Conservation (phyloP, 2,113 vertebrate genomes). For the Alligator mississippiensis region DNA sequence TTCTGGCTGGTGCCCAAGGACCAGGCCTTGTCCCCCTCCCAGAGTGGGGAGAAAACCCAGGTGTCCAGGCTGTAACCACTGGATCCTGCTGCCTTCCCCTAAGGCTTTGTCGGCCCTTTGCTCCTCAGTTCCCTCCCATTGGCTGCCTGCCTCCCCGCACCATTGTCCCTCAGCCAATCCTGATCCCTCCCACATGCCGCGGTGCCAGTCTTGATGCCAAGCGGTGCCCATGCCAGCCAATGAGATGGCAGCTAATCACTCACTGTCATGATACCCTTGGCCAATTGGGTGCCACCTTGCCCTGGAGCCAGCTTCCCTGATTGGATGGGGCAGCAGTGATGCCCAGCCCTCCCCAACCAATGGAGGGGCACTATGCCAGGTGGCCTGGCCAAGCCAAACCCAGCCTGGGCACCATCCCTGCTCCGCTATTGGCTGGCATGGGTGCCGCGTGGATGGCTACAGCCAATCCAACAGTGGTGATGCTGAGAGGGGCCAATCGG, state of each 20-base stretch:
- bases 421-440: not conserved
- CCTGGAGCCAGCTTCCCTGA: too few species aligned
- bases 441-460: not conserved
- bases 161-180: not conserved
- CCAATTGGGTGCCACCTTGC: not conserved
- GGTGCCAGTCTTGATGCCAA: too few species aligned
- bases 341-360: not conserved
- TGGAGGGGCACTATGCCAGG: not conserved
- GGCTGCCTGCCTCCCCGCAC: not conserved
- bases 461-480: not conserved
- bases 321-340: not conserved
- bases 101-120: not conserved
- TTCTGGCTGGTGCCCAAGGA: not conserved
- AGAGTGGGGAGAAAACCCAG: not conserved
- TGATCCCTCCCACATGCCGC: not conserved
- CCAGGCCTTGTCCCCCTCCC: too few species aligned
- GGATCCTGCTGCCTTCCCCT: not conserved
- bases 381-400: not conserved
- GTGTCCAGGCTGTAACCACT: not conserved
- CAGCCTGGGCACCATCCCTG: not conserved
- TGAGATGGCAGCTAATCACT: not conserved
- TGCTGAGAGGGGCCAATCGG: not conserved
- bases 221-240: not conserved
- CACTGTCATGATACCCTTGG: too few species aligned
- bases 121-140: not conserved